Conservation (phyloP, 2,888 invertebrate species). For the Microctonus aethiopoides region DNA sequence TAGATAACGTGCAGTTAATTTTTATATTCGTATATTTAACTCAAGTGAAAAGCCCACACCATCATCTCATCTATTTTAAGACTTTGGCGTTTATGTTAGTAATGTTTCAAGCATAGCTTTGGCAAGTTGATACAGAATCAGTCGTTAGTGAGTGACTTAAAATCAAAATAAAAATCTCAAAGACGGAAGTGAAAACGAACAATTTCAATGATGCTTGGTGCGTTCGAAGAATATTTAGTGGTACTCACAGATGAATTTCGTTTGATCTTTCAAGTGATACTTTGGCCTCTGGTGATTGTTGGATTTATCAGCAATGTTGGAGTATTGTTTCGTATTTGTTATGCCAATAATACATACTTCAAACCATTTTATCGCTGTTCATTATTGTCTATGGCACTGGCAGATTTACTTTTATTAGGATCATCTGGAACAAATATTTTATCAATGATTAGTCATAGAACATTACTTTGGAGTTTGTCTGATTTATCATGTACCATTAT, state of each 20-base stretch:
- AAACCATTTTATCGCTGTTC: slow-evolving; percentile 49
- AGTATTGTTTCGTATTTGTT: slow-evolving; percentile 45
- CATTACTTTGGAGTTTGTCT: slow-evolving; percentile 46
- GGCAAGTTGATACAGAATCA: neutral
- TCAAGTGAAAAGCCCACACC: neutral
- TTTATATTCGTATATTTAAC: too few relatives aligned
- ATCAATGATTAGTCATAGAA: slow-evolving; percentile 32
- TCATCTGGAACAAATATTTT: slow-evolving; percentile 47
- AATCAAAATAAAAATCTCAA: neutral
- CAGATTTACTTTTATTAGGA: slow-evolving; percentile 46
- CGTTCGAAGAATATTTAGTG: slow-evolving; percentile 20
- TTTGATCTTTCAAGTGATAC: slow-evolving; percentile 43
- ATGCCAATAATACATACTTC: slow-evolving; percentile 37
- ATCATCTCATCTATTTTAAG: neutral
- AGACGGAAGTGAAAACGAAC: neutral
- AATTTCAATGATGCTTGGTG: slow-evolving; percentile 10
- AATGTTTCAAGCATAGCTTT: slow-evolving; percentile 3
- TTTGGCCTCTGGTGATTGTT: slow-evolving; percentile 49
- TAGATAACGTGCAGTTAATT: neutral
- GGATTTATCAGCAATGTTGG: slow-evolving; percentile 47
- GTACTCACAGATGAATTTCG: slow-evolving; percentile 38
- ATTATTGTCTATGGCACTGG: slow-evolving; percentile 47
- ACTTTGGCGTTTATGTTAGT: neutral
- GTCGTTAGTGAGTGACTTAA: neutral
- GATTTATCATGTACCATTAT: slow-evolving; percentile 65